Percentiles rank a stretch among this genome's conserved stretches.
These are phyloP conservation scores for Autographa pulchrina DNA, from an alignment of 2,888 invertebrate species.

Conservation along the genomic window DNA sequence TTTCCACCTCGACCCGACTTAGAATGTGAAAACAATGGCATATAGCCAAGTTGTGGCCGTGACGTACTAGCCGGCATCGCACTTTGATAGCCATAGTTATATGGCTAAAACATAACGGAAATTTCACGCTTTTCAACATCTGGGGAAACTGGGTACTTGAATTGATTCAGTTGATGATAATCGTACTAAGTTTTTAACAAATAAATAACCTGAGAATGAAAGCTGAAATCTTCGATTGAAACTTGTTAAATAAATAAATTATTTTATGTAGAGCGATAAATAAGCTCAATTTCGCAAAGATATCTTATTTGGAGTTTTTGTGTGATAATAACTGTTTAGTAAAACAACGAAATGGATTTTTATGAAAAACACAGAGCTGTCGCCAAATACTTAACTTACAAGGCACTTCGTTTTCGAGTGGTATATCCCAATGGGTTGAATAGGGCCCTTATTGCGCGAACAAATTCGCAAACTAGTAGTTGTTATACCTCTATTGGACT, in stretches of 20 bases:
- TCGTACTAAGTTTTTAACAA: neutral
- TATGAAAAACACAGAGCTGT: neutral
- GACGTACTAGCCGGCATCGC: conserved; percentile 39
- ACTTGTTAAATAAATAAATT: no score
- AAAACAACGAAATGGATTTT: neutral
- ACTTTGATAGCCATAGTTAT: conserved; percentile 42
- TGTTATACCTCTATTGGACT: neutral
- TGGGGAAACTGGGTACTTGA: neutral
- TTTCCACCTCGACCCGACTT: conserved; percentile 50
- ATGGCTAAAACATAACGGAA: conserved; percentile 42
- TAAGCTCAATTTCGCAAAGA: no score
- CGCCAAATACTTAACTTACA: no score
- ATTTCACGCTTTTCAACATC: conserved; percentile 24
- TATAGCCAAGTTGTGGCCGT: conserved; percentile 56
- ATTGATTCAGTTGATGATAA: neutral
- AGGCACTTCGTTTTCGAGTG: no score
- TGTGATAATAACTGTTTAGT: neutral
- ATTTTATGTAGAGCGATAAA: no score
- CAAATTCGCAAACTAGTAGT: no score
- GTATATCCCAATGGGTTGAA: no score
- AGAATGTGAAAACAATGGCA: conserved; percentile 67
- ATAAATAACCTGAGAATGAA: neutral
- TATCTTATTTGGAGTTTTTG: no score
- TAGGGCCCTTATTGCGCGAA: no score
- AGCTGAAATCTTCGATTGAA: neutral